Base-by-base conservation (phyloP, 2,888 invertebrate species). In the Graphium colonna region DNA sequence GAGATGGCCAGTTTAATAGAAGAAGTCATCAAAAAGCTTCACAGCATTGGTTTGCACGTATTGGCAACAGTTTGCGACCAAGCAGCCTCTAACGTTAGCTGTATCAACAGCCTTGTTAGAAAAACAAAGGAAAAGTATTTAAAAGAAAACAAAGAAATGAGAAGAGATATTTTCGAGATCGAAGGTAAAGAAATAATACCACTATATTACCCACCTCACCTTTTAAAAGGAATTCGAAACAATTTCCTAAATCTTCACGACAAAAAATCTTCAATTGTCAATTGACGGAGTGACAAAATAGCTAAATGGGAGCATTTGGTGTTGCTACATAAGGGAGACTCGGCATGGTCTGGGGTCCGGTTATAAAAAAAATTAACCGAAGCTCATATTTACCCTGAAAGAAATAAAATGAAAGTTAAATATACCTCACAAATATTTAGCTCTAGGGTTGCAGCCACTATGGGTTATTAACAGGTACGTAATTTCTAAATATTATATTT, bases 221-320 rank as follows among this genome's bases (percentile, higher is more conserved):
- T 59, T 4, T 31, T 58, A 5, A 58, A 60, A 47, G 56, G 59
- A 9, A 49, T 62, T 1, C 46, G 57, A 21, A 60, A 60, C 16
- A 62, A 59, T 50, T 51, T 62, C n/a, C n/a, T n/a, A n/a, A 10
- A 7, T 60, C 16, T 46, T 16, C 7, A 60, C 58, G 57, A 40
- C n/a, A n/a, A n/a, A n/a, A n/a, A n/a, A n/a, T n/a, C n/a, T n/a
- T n/a, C n/a, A n/a, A n/a, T n/a, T n/a, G n/a, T n/a, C n/a, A 67
- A 55, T 55, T 63, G 16, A 47, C 51, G 49, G 61, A 38, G 36
- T 46, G 44, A 13, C n/a, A 54, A 55, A 52, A 51, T 26, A 8
- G 67, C 64, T 4, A 67, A 68, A 59, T 70, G 69, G 67, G 33
- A 55, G 2, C 67, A 70, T 46, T 43, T 68, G 10, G 0, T 53